These are phyloP conservation scores for Papilio polytes DNA, from an alignment of 1,140 invertebrate genomes.

Conservation along the genomic window DNA sequence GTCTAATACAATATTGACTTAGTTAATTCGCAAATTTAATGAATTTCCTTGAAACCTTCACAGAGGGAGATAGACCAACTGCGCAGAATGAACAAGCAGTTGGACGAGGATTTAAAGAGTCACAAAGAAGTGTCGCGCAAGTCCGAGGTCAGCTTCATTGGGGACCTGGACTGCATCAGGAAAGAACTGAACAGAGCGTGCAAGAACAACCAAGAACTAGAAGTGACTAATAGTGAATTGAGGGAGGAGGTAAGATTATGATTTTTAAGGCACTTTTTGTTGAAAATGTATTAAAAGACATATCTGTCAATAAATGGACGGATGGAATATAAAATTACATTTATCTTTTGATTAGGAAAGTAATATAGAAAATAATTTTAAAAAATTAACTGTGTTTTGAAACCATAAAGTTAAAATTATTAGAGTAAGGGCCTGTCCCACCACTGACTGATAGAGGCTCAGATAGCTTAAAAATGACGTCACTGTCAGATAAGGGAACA, in stretches of 20 bases:
- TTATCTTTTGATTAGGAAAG: too few species aligned
- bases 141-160: conserved; percentile 74
- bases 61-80: conserved; percentile 77
- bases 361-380: too few species aligned
- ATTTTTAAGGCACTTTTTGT: conserved; percentile 15
- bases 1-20: too few species aligned
- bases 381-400: too few species aligned
- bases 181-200: conserved; percentile 80
- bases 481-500: too few species aligned
- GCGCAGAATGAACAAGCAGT: conserved; percentile 69
- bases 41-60: conserved; percentile 5
- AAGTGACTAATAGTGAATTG: conserved; percentile 85
- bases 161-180: conserved; percentile 79
- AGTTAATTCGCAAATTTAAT: background rate
- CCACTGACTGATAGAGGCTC: too few species aligned
- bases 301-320: too few species aligned
- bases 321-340: too few species aligned
- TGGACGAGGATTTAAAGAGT: conserved; percentile 78
- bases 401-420: too few species aligned
- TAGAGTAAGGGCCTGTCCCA: too few species aligned
- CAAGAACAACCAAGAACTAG: conserved; percentile 84
- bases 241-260: conserved; percentile 83
- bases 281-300: background rate
- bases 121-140: conserved; percentile 77
- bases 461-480: too few species aligned